A percentile compares a stretch with the other conserved stretches of the same genome.
phyloP scores from a whole-genome alignment of 1,140 invertebrate species.

The Anagrus nilaparvatae region DNA sequence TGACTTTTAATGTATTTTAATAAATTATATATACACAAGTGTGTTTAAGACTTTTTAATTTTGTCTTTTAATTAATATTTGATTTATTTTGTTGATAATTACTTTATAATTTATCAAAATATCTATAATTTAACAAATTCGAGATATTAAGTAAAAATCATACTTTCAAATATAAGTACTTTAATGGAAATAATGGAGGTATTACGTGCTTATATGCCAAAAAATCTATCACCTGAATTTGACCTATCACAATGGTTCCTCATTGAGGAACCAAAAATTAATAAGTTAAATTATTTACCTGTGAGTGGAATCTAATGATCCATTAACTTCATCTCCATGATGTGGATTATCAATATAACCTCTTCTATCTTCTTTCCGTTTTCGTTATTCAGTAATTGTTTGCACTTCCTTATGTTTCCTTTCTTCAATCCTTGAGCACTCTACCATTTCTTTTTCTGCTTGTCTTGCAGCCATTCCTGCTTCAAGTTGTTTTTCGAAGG shows the following conservation, averaged over 20 bases:
- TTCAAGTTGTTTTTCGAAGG: slow-evolving; percentile 67
- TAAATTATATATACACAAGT: background rate
- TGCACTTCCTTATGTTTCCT: slow-evolving; percentile 76
- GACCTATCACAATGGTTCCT: no score
- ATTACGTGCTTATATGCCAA: no score
- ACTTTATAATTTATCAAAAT: no score
- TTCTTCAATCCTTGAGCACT: slow-evolving; percentile 67
- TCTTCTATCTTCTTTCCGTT: slow-evolving; percentile 60
- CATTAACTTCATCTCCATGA: slow-evolving; percentile 43
- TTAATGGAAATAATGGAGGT: no score
- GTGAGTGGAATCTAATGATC: slow-evolving; percentile 32
- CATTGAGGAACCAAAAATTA: no score
- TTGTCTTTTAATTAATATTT: no score
- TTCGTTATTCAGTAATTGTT: slow-evolving; percentile 71
- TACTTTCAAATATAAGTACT: no score
- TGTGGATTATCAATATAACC: slow-evolving; percentile 30
- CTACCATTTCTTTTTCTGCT: slow-evolving; percentile 63
- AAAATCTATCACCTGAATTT: no score
- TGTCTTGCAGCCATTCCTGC: slow-evolving; percentile 60
- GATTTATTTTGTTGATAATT: no score
- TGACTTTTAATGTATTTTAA: background rate
- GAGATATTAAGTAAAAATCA: no score
- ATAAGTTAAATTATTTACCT: slow-evolving; percentile 20
- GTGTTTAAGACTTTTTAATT: no score
- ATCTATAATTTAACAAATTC: no score